Base-by-base conservation (phyloP, 1,140 invertebrate species). In the Drosophila serrata region DNA sequence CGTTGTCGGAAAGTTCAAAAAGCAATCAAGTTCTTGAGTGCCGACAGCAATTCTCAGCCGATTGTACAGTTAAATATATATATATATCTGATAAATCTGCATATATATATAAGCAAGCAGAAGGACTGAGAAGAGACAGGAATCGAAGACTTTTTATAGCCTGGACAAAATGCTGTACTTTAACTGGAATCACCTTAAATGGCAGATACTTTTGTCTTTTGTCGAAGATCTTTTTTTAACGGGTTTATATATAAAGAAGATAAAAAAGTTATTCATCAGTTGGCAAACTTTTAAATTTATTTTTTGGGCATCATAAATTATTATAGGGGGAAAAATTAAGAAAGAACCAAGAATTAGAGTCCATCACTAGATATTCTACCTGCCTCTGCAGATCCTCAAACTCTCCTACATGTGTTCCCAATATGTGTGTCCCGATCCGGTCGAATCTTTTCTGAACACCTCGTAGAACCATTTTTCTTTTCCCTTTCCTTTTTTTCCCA, bases 1-100 rank as follows among this genome's bases (percentile, higher is more conserved):
- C 7, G n/a, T 35, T 12, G 12, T 53, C 82, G 82, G 75, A 51
- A 82, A 87, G 82, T 82, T 77, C 84, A 82, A 88, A 87, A 77
- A 77, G 76, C 77, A 80, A 87, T 87, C 79, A 81, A 69, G 69
- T 76, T 73, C 64, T 75, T 75, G 82, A 88, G 82, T 87, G 84
- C 67, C 76, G 79, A 82, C 60, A 75, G 70, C 51, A 57, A 59
- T 58, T 69, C 53, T 58, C 59, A 40, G 69, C 40, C 61, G 29
- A 63, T 33, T 76, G 73, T 85, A 85, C 84, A 77, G 82, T 87
- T 87, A 55, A 17, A 35, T 19, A 87, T 78, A 46, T 46, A 12
- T 19, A 19, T 15, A 46, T 22, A 22, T 24, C n/a, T n/a, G n/a
- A n/a, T n/a, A n/a, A n/a, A 46, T 46, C 22, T 22, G 3, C 3